Evolutionary conservation across 1,140 invertebrate genomes (phyloP).

Genomic region (Acromyrmex heyeri): DNA sequence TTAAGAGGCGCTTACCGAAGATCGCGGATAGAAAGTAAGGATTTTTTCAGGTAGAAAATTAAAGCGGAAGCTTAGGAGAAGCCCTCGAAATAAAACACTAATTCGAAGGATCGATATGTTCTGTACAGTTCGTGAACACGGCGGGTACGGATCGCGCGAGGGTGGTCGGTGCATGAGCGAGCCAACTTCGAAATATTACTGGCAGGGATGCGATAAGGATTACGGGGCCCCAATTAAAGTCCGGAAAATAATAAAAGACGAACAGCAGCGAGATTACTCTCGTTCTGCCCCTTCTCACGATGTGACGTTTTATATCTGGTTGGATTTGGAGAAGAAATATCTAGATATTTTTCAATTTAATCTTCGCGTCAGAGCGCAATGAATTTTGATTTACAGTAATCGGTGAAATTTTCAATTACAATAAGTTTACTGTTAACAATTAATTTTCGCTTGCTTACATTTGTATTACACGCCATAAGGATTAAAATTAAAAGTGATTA

Average conservation of each 20-base stretch:
- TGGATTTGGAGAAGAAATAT: constrained; percentile 23
- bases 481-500: neutral
- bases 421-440: neutral
- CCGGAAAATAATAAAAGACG: constrained; percentile 72
- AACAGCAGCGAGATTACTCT: constrained; percentile 56
- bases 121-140: constrained; percentile 74
- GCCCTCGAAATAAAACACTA: constrained; percentile 81
- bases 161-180: constrained; percentile 30
- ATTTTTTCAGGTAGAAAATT: constrained; percentile 82
- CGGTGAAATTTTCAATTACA: neutral
- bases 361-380: neutral
- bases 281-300: constrained; percentile 40
- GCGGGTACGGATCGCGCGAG: constrained; percentile 43
- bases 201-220: constrained; percentile 72
- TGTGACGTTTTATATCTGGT: constrained; percentile 30
- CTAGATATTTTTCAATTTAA: constrained; percentile 9
- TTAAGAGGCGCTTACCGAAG: constrained; percentile 49
- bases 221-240: constrained; percentile 71
- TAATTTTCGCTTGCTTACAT: neutral
- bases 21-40: constrained; percentile 58
- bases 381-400: neutral
- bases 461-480: neutral
- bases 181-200: constrained; percentile 75
- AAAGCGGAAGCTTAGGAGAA: constrained; percentile 80
- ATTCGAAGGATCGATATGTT: constrained; percentile 81